phyloP scores from a whole-genome alignment of 2,797 vertebrate species.

The Chrosomus eos region DNA sequence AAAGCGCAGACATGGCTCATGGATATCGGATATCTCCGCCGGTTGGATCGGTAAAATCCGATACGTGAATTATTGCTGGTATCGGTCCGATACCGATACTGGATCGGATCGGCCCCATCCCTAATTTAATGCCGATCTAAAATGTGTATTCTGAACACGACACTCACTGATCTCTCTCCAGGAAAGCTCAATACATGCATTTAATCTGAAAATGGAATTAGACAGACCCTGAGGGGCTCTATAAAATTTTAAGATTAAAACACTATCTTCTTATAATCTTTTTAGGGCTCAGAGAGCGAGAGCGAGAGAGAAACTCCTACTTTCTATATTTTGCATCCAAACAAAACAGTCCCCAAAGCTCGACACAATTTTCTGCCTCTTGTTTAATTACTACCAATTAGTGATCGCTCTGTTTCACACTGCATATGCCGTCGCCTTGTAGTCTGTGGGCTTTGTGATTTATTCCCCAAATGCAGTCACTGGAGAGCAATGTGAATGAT shows the following conservation, averaged over 20 bases:
- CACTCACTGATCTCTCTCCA: conserved; percentile 2
- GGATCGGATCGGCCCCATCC: too few species aligned
- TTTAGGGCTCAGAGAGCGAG: not conserved
- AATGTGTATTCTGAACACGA: not conserved
- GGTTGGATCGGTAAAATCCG: too few species aligned
- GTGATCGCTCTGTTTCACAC: not conserved
- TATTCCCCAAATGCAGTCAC: conserved; percentile 4
- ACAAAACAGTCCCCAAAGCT: not conserved
- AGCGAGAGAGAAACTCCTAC: not conserved
- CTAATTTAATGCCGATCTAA: not conserved
- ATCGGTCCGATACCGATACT: too few species aligned
- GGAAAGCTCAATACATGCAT: not conserved
- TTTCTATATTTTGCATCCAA: not conserved
- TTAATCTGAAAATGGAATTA: conserved; percentile 16
- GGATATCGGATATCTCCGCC: too few species aligned
- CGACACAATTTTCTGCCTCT: not conserved
- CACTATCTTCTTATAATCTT: not conserved
- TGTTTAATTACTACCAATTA: conserved; percentile 30
- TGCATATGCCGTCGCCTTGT: not conserved
- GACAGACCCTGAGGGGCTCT: not conserved
- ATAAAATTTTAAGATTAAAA: conserved; percentile 22
- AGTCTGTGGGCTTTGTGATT: not conserved
- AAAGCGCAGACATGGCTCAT: too few species aligned
- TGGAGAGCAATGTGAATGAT: conserved; percentile 17
- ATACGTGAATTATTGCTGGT: too few species aligned